Evolutionary conservation across 1,140 invertebrate species (phyloP), one percentile per base, ranked within the genome.

Genomic region (Idris sp.): DNA sequence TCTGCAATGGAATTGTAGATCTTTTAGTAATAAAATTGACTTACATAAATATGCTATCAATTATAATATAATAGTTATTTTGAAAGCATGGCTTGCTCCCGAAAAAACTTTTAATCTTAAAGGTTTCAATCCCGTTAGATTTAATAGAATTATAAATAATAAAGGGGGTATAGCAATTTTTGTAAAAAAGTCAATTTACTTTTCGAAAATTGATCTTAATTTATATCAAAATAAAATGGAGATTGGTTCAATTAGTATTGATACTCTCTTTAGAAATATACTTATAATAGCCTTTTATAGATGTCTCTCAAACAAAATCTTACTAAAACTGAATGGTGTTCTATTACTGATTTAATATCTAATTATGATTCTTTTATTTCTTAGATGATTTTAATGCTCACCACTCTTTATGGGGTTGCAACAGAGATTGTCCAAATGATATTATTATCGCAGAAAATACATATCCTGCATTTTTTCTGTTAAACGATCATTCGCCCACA

Each of bases 401-500:
- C n/a, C n/a, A n/a, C n/a, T n/a, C n/a, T n/a, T n/a, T n/a, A n/a
- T n/a, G n/a, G n/a, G n/a, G n/a, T n/a, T n/a, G n/a, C n/a, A n/a
- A n/a, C n/a, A n/a, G n/a, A n/a, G n/a, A n/a, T n/a, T n/a, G n/a
- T n/a, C n/a, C n/a, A n/a, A n/a, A n/a, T n/a, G n/a, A n/a, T n/a
- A n/a, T n/a, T n/a, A n/a, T n/a, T n/a, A n/a, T n/a, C n/a, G n/a
- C n/a, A n/a, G n/a, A n/a, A n/a, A n/a, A n/a, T 28, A 13, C 15
- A 1, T 25, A 41, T 5, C 9, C 26, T 16, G 30, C 10, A 11
- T 48, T 61, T 11, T 36, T 31, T 10, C 19, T 61, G 15, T 18
- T 62, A 8, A 62, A 62, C 10, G 31, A 48, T 49, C 22, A 15
- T 4, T 13, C 18, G 3, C 43, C 43, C 16, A 62, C 58, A 11